A percentile compares a stretch with the other conserved stretches of the same genome.
Conservation (phyloP, 2,797 vertebrate genomes). For the Sebastes minor region DNA sequence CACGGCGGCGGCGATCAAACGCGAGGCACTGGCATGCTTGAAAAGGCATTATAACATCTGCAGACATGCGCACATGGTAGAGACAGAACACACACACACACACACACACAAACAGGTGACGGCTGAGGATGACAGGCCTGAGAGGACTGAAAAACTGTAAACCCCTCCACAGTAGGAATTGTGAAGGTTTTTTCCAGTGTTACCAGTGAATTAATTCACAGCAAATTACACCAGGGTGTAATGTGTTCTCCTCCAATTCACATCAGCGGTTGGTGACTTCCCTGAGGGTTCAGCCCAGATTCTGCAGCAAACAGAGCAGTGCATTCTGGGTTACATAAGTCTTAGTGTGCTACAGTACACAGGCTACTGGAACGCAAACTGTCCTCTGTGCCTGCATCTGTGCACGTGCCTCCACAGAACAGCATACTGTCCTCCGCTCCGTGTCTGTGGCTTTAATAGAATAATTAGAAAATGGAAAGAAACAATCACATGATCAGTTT, state of each 20-base stretch:
- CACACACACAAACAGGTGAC: background rate
- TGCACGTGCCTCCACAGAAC: background rate
- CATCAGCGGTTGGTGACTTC: slow-evolving; percentile 56
- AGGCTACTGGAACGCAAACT: slow-evolving; percentile 33
- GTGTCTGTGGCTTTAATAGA: background rate
- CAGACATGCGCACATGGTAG: background rate
- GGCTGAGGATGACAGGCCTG: background rate
- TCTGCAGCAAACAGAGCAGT: slow-evolving; percentile 54
- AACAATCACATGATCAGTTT: slow-evolving; percentile 1
- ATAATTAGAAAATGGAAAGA: background rate
- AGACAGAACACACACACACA: background rate
- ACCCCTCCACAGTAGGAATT: background rate
- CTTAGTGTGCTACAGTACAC: slow-evolving; percentile 34
- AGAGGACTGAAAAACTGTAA: background rate
- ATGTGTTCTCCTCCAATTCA: slow-evolving; percentile 54
- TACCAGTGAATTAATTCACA: slow-evolving; percentile 41
- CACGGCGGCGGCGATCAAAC: slow-evolving; percentile 40
- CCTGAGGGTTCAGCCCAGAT: slow-evolving; percentile 72
- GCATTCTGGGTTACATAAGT: slow-evolving; percentile 68
- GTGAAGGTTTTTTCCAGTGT: slow-evolving; percentile 3
- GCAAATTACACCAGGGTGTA: slow-evolving; percentile 38
- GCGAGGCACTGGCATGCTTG: slow-evolving; percentile 41
- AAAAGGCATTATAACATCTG: slow-evolving; percentile 20
- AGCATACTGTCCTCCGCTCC: background rate
- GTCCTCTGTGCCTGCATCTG: slow-evolving; percentile 22